Evolutionary conservation across 2,888 invertebrate genomes (phyloP), one percentile per base, ranked within the genome.

Genomic region (Ormyrus pomaceus): DNA sequence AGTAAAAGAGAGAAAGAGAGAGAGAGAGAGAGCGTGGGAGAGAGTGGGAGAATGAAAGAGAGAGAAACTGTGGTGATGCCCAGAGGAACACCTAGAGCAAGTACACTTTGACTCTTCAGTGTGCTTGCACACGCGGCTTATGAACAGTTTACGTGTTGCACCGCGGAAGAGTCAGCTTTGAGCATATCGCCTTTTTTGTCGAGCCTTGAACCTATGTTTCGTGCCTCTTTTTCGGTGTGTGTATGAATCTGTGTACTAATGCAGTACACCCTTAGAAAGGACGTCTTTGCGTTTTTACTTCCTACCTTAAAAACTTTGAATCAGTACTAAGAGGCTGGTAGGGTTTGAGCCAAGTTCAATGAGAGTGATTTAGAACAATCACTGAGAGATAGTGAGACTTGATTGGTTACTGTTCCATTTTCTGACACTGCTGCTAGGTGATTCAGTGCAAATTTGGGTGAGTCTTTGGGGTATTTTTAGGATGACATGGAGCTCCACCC

Each of bases 381-480:
- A 5, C 19, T 48, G 53, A 53, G 45, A 62, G 72, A 72, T 53
- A 72, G 55, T 55, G 45, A 5, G 19, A 51, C 19, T 19, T 19
- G 19, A 48, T 45, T 11, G 45, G 11, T 55, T 55, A 5, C 50
- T 7, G 19, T 6, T 51, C 53, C 72, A 45, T 53, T 53, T 45
- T 64, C n/a, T 13, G n/a, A 19, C 13, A 6, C 53, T 62, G 51
- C 9, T 19, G 34, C 74, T 66, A n/a, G 53, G 64, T 77, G 56
- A 69, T 77, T 62, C 70, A 56, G 64, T 70, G 50, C 55, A 13
- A 75, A 53, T 77, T 77, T 53, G 64, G 70, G 77, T 75, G 66
- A 65, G 74, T 75, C 66, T 58, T 58, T 50, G 34, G 59, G 13
- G 70, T 77, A 77, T 77, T 77, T 77, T 77, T 77, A 77, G 77